Evolutionary conservation across 2,113 vertebrate genomes (phyloP).

Genomic region (Hemibagrus wyckioides): DNA sequence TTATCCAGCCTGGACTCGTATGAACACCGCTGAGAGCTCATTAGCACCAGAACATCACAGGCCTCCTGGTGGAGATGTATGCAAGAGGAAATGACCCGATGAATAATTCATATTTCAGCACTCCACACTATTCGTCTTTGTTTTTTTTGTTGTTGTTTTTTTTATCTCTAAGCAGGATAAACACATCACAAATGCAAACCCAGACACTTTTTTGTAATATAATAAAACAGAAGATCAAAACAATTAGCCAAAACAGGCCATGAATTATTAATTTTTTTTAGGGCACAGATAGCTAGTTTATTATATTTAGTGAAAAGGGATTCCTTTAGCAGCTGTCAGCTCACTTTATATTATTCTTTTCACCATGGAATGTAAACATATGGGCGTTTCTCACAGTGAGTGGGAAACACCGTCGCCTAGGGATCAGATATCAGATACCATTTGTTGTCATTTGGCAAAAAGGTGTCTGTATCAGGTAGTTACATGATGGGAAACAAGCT

Average conservation of each 20-base stretch:
- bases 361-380: background rate
- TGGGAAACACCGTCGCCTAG: background rate
- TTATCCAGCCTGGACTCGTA: conserved; percentile 3
- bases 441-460: background rate
- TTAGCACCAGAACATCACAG: conserved; percentile 13
- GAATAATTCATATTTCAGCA: conserved; percentile 26
- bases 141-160: background rate
- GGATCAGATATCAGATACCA: background rate
- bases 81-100: conserved; percentile 31
- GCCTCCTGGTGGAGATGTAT: conserved; percentile 26
- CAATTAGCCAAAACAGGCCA: background rate
- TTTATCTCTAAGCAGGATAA: conserved; percentile 2
- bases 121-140: background rate
- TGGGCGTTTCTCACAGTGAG: background rate
- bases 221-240: background rate
- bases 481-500: background rate
- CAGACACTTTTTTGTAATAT: background rate
- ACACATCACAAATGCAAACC: background rate
- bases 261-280: background rate
- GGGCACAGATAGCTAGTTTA: background rate
- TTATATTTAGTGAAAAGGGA: background rate
- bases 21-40: conserved; percentile 7
- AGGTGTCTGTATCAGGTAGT: background rate
- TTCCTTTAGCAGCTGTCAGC: background rate
- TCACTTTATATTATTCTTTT: background rate